phyloP scores from a whole-genome alignment of 2,888 invertebrate genomes.

The Cabera pusaria region DNA sequence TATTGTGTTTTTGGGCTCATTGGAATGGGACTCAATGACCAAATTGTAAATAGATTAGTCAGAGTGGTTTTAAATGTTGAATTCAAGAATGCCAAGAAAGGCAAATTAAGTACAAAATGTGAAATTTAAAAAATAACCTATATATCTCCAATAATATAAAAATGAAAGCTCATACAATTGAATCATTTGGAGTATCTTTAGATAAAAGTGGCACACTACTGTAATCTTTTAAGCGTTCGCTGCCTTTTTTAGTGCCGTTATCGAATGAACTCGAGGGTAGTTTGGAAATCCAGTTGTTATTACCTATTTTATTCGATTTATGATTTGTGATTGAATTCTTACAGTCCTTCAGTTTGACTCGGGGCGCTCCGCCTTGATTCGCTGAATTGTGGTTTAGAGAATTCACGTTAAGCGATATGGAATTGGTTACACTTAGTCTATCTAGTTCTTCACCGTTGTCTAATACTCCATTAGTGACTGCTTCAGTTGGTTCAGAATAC shows the following conservation, averaged over 20 bases:
- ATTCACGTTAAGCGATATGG: slow-evolving; percentile 67
- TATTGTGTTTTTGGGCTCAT: no score
- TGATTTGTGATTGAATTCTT: slow-evolving; percentile 62
- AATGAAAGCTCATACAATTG: slow-evolving; percentile 53
- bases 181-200: slow-evolving; percentile 74
- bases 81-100: no score
- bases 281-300: slow-evolving; percentile 78
- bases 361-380: slow-evolving; percentile 55
- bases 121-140: slow-evolving; percentile 28
- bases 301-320: slow-evolving; percentile 69
- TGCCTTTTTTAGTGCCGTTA: slow-evolving; percentile 61
- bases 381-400: slow-evolving; percentile 64
- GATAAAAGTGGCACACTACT: slow-evolving; percentile 76
- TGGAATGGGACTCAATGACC: no score
- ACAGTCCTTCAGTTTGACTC: slow-evolving; percentile 70
- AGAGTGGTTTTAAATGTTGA: no score
- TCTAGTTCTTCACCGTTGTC: slow-evolving; percentile 55
- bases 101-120: slow-evolving; percentile 29
- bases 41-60: no score
- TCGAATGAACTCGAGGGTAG: slow-evolving; percentile 74
- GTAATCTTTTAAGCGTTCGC: slow-evolving; percentile 69
- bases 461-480: slow-evolving; percentile 61
- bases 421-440: slow-evolving; percentile 62
- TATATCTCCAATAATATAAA: slow-evolving; percentile 22
- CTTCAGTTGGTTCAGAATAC: slow-evolving; percentile 64